Evolutionary conservation across 2,888 invertebrate genomes (phyloP), one percentile per base, ranked within the genome.

Genomic region (Incurvaria masculella): DNA sequence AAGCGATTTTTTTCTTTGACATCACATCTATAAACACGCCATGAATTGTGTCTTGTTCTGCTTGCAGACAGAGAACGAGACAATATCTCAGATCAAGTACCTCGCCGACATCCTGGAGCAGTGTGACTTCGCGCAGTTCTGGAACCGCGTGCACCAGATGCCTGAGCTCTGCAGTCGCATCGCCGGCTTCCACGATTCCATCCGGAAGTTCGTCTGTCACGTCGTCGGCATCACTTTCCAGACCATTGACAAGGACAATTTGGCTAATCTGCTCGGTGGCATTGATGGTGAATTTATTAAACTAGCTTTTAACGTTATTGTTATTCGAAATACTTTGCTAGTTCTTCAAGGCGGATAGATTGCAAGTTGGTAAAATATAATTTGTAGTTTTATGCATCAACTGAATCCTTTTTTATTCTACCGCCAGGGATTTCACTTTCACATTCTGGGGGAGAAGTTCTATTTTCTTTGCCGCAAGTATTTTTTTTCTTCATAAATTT

Each of bases 201-300:
- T 97, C 54, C 81, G 97, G 53, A 96, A 96, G 70, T 97, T 96
- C 80, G 93, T 97, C 6, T 98, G 97, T 56, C 97, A 97, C 67
- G 97, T 98, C 42, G 91, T 98, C 39, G 93, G 93, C 53, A 97
- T 96, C 48, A 97, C 98, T 1, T 99, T 95, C 79, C 97, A 99
- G 72, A 91, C 91, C 2, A 94, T 99, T 62, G 89, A 92, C 53
- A 89, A 89, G 62, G 80, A 82, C 48, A 84, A 90, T 53, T 76
- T 99, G 42, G 84, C 88, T 46, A 88, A 92, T 62, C 78, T 97
- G 33, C 80, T 98, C 46, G 98, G 97, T 44, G 90, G 89, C 55
- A 86, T 97, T 62, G 89, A 93, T 72, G 96, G 92, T 92, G 66
- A 64, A 69, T 64, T 53, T 44, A 46, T 18, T n/a, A 19, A 47